Evolutionary conservation across 2,888 invertebrate species (phyloP).

Genomic region (Caenorhabditis sp.): DNA sequence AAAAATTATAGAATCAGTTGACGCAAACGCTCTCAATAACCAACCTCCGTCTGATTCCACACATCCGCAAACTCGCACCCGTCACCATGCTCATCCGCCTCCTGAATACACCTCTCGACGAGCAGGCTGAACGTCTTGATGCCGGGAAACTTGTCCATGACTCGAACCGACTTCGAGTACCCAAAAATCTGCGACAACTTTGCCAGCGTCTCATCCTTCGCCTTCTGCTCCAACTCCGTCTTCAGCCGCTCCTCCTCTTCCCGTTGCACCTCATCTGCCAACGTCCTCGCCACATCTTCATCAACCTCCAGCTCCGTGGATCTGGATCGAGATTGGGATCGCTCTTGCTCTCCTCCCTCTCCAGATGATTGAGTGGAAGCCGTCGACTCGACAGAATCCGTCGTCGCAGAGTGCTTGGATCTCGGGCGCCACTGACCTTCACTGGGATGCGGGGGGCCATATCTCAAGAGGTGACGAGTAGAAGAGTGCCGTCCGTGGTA

Average conservation of each 20-base stretch:
- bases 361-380: constrained; percentile 41
- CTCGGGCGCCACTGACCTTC: background rate
- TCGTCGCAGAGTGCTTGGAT: constrained; percentile 37
- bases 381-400: constrained; percentile 47
- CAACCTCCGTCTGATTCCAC: constrained; percentile 6
- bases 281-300: constrained; percentile 30
- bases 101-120: constrained; percentile 64
- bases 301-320: background rate
- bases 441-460: constrained; percentile 29
- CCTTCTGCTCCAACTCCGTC: constrained; percentile 26
- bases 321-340: too few species aligned
- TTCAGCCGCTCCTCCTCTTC: constrained; percentile 20
- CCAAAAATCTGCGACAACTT: constrained; percentile 65
- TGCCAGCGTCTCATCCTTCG: constrained; percentile 58
- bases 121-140: constrained; percentile 44
- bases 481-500: constrained; percentile 5
- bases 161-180: constrained; percentile 60
- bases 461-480: constrained; percentile 26
- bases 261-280: constrained; percentile 12
- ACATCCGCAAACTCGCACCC: constrained; percentile 39
- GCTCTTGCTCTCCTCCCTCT: too few species aligned
- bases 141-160: constrained; percentile 54
- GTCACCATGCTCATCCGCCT: constrained; percentile 49
- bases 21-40: too few species aligned
- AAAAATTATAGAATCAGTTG: background rate